Evolutionary conservation across 2,888 invertebrate species (phyloP), one percentile per base, ranked within the genome.

Genomic region (Drosophila anomalata): DNA sequence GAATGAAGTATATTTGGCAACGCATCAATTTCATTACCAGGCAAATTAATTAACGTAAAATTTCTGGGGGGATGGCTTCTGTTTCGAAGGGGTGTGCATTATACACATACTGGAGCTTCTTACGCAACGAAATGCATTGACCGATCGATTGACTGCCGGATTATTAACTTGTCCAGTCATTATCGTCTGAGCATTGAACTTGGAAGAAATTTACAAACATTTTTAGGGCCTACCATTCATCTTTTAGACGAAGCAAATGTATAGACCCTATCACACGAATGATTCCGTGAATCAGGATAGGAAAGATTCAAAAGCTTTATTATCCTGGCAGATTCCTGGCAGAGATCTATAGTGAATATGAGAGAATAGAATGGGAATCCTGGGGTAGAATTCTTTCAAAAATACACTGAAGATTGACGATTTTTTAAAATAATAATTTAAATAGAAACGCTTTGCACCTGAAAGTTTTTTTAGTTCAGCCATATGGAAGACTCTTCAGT

Each of bases 151-250:
- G 71, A 74, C 77, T 67, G 52, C 44, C 77, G 59, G 58, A 63
- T 53, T 48, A 55, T 50, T 46, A 56, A 60, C 57, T 72, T 61
- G 71, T 70, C 73, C 70, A 85, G 82, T 85, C 85, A 85, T 72
- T 55, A 54, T 50, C 63, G 68, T 58, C 82, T 79, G 79, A 71
- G 79, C 79, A 84, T 84, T 79, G 82, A 84, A 84, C 81, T 67
- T 84, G 78, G 52, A 53, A 53, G 47, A 48, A 66, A 52, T 33
- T 8, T 42, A 51, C 29, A 53, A 22, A 22, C n/a, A 9, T 12
- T 9, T 47, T 17, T 47, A 17, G 29, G 11, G 17, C 1, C 11
- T 8, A n/a, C 7, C 12, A 36, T 22, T 51, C 12, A 33, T n/a
- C 29, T 29, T 29, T 9, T 29, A 29, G 9, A 29, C 8, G 9